A percentile compares a stretch with the other conserved stretches of the same genome.
Evolutionary conservation across 2,888 invertebrate genomes (phyloP).

Genomic region (Drosophila tripunctata): DNA sequence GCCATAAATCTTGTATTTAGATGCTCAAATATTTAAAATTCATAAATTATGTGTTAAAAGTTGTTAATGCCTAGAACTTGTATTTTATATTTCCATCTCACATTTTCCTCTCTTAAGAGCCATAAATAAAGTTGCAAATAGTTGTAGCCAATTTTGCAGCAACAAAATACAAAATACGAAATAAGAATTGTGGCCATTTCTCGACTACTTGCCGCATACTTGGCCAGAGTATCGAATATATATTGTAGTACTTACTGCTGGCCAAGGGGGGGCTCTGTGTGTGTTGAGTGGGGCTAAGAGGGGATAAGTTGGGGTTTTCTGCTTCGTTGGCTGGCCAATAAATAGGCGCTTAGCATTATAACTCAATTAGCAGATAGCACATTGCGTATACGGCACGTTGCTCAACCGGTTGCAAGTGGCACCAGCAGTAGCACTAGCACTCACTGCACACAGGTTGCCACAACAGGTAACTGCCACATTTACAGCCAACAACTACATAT

Average conservation of each 20-base stretch:
- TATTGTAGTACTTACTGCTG: neutral
- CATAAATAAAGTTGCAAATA: constrained; percentile 3
- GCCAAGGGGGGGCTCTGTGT: neutral
- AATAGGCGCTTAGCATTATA: constrained; percentile 66
- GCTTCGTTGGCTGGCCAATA: constrained; percentile 42
- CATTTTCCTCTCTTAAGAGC: neutral
- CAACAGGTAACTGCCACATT: constrained; percentile 11
- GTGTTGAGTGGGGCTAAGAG: neutral
- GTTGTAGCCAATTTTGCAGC: neutral
- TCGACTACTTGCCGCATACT: neutral
- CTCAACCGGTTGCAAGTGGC: constrained; percentile 29
- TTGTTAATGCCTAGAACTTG: neutral
- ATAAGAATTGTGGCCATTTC: constrained; percentile 10
- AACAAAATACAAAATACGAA: constrained; percentile 17
- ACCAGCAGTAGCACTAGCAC: neutral
- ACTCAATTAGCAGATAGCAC: constrained; percentile 62
- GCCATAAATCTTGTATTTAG: no score
- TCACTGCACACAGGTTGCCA: no score
- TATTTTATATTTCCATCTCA: neutral
- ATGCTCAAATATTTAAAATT: no score
- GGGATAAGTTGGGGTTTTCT: neutral
- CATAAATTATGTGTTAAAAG: no score
- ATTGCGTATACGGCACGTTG: constrained; percentile 52
- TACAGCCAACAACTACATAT: constrained; percentile 33
- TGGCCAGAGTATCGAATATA: neutral